A percentile compares a stretch with the other conserved stretches of the same genome.
Conservation (phyloP, 1,140 invertebrate genomes). For the Macrosteles quadrilineatus region DNA sequence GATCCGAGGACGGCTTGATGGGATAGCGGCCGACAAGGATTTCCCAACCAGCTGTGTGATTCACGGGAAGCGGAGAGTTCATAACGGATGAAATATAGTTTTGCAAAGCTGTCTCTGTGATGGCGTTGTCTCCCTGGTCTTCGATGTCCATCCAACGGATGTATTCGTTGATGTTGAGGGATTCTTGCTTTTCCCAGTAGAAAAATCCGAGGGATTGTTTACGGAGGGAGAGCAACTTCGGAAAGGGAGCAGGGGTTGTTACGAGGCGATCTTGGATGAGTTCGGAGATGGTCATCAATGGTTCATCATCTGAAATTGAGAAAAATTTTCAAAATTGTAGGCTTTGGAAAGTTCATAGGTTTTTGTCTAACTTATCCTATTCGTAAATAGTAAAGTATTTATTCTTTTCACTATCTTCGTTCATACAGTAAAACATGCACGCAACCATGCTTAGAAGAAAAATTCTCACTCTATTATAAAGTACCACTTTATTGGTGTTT, state of each 20-base stretch:
- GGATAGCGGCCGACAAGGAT: constrained; percentile 52
- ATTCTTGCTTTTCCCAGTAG: constrained; percentile 52
- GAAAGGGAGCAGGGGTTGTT: constrained; percentile 31
- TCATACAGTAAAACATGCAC: no score
- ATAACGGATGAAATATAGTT: constrained; percentile 48
- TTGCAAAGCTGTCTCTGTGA: constrained; percentile 45
- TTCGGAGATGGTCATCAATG: constrained; percentile 40
- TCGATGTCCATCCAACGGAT: constrained; percentile 49
- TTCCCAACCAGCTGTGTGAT: constrained; percentile 54
- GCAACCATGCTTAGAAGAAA: no score
- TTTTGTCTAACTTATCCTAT: no score
- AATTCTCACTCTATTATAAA: no score
- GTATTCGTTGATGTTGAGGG: constrained; percentile 50
- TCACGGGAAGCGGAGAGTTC: constrained; percentile 51
- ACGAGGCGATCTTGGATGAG: constrained; percentile 42
- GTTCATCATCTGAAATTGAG: constrained; percentile 35
- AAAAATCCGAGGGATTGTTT: constrained; percentile 53
- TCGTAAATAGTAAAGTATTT: no score
- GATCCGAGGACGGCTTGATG: constrained; percentile 20
- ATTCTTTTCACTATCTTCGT: no score
- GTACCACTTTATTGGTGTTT: no score
- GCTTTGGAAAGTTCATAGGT: no score
- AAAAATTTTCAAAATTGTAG: no score
- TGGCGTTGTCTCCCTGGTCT: constrained; percentile 41
- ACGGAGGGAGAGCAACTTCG: constrained; percentile 53